Evolutionary conservation across 2,797 vertebrate species (phyloP).

Genomic region (Sternarchorhynchus goeldii): DNA sequence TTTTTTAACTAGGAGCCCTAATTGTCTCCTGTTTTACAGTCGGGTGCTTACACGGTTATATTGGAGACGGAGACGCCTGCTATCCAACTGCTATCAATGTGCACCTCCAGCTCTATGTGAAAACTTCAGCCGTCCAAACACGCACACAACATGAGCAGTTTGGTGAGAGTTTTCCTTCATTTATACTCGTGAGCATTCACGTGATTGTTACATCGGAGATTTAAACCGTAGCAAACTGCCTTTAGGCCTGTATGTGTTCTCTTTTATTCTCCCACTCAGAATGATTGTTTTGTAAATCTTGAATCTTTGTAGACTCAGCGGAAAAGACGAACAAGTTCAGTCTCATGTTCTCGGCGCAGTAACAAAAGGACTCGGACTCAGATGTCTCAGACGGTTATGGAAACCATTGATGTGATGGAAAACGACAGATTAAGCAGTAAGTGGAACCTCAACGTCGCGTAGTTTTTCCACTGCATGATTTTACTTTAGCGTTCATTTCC

Average conservation of each 20-base stretch:
- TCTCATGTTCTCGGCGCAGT: constrained; percentile 41
- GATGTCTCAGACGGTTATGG: constrained; percentile 38
- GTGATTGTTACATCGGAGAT: neutral
- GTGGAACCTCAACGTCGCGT: neutral
- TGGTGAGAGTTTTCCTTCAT: neutral
- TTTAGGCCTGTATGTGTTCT: neutral
- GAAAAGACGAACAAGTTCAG: constrained; percentile 47
- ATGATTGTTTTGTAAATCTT: too few relatives aligned
- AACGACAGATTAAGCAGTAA: constrained; percentile 44
- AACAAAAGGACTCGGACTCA: constrained; percentile 50
- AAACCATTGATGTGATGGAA: constrained; percentile 52
- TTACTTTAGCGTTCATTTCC: neutral
- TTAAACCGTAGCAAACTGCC: neutral
- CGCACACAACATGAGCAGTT: constrained; percentile 1
- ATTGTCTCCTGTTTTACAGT: too few relatives aligned
- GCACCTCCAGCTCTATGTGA: neutral
- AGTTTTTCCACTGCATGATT: neutral
- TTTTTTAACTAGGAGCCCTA: too few relatives aligned
- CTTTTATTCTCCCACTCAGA: neutral
- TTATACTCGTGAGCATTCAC: constrained; percentile 11
- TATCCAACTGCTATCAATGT: neutral
- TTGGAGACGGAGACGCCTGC: neutral
- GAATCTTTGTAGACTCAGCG: constrained; percentile 39
- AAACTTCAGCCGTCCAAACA: neutral
- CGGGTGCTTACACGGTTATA: too few relatives aligned